Evolutionary conservation across 2,888 invertebrate species (phyloP).

Genomic region (Chironomus riparius): DNA sequence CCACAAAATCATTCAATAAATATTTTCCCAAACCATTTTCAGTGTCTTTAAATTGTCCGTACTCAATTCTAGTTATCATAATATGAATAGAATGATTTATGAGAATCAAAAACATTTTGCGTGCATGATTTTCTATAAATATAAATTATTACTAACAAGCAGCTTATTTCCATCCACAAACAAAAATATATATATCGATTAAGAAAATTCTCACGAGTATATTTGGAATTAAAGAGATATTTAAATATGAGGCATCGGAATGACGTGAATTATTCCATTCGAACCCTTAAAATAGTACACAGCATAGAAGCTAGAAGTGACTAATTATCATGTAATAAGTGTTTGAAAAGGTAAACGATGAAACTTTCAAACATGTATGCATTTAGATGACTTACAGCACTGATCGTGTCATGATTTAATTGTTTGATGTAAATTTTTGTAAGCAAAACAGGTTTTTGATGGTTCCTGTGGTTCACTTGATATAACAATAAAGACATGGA

Average conservation of each 20-base stretch:
- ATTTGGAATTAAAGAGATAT: not conserved
- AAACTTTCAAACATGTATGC: not conserved
- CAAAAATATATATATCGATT: not conserved
- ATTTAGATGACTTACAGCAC: not conserved
- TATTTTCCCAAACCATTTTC: too few relatives aligned
- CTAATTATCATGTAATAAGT: not conserved
- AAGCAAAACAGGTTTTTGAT: not conserved
- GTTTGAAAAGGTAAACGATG: not conserved
- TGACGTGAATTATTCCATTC: not conserved
- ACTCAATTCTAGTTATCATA: too few relatives aligned
- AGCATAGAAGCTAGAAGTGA: not conserved
- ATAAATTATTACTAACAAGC: not conserved
- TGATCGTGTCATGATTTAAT: conserved; percentile 1
- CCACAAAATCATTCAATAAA: too few relatives aligned
- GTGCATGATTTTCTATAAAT: not conserved
- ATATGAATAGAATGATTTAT: not conserved
- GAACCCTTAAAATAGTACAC: not conserved
- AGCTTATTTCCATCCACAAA: not conserved
- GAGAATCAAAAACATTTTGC: not conserved
- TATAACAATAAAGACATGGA: too few relatives aligned
- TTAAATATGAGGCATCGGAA: not conserved
- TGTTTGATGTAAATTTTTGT: not conserved
- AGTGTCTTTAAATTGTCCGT: too few relatives aligned
- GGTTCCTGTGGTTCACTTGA: too few relatives aligned
- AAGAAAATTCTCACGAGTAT: not conserved